Conservation (phyloP, 2,113 vertebrate species). For the Oryzias celebensis region DNA sequence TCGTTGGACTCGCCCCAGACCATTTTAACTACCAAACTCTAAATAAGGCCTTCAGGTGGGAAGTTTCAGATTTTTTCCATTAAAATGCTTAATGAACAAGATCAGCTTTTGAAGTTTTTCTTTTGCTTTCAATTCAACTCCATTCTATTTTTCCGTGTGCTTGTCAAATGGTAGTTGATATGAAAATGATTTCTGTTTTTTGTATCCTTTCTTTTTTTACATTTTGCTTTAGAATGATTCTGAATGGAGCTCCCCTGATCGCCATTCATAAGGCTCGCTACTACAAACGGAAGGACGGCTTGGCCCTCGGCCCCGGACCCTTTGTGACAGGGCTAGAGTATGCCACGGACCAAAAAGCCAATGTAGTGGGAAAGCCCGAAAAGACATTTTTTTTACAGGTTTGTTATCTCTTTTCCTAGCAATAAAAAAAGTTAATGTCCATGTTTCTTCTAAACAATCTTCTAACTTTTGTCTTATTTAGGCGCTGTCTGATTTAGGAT, state of each 20-base stretch:
- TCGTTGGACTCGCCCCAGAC: slow-evolving; percentile 90
- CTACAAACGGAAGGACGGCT: slow-evolving; percentile 88
- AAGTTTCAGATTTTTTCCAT: neutral
- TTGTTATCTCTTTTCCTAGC: slow-evolving; percentile 30
- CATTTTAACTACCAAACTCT: slow-evolving; percentile 91
- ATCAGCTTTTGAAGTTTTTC: no score
- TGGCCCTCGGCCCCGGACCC: slow-evolving; percentile 92
- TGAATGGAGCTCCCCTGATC: slow-evolving; percentile 91
- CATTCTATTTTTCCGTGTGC: no score
- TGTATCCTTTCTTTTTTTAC: neutral
- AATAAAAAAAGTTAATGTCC: no score
- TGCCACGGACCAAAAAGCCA: slow-evolving; percentile 83
- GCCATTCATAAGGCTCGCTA: slow-evolving; percentile 96
- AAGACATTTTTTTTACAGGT: slow-evolving; percentile 91
- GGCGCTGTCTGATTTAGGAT: slow-evolving; percentile 68
- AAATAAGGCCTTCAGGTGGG: slow-evolving; percentile 86
- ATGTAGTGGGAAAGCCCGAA: slow-evolving; percentile 93
- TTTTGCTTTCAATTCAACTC: no score
- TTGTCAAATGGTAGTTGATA: no score
- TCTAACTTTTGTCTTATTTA: slow-evolving; percentile 12
- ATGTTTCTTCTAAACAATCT: neutral
- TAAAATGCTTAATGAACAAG: no score
- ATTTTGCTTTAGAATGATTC: slow-evolving; percentile 77
- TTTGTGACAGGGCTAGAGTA: slow-evolving; percentile 91
- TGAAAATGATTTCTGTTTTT: neutral